These are phyloP conservation scores for Ovis canadensis DNA, from an alignment of 2,113 vertebrate genomes.

Conservation along the genomic window DNA sequence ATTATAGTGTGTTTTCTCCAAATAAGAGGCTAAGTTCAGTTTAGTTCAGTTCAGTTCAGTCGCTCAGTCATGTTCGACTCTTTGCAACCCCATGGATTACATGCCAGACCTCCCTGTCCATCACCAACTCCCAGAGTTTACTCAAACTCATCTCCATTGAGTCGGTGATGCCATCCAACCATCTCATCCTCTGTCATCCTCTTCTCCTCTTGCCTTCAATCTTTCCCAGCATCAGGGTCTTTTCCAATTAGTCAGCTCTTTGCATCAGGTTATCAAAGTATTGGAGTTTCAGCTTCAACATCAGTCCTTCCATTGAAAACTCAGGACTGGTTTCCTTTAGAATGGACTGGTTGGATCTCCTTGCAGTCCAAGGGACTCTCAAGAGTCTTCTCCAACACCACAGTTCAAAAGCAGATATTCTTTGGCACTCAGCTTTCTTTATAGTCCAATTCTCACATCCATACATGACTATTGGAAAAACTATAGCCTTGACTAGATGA, in stretches of 20 bases:
- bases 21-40: not conserved
- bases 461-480: not conserved
- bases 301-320: not conserved
- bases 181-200: not conserved
- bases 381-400: not conserved
- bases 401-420: not conserved
- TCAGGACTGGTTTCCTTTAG: not conserved
- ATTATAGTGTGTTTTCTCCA: not conserved
- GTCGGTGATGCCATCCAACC: not conserved
- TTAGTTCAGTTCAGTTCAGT: not conserved
- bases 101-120: not conserved
- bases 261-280: fast-evolving
- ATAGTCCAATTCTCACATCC: not conserved
- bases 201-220: not conserved
- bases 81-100: not conserved
- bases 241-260: not conserved
- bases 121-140: not conserved
- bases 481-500: not conserved
- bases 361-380: not conserved
- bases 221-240: not conserved
- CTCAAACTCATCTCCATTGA: not conserved
- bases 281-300: not conserved
- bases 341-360: not conserved
- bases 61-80: fast-evolving
- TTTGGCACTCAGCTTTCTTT: not conserved